Conservation (phyloP, 1,140 invertebrate genomes). For the Brachionus plicatilis region DNA sequence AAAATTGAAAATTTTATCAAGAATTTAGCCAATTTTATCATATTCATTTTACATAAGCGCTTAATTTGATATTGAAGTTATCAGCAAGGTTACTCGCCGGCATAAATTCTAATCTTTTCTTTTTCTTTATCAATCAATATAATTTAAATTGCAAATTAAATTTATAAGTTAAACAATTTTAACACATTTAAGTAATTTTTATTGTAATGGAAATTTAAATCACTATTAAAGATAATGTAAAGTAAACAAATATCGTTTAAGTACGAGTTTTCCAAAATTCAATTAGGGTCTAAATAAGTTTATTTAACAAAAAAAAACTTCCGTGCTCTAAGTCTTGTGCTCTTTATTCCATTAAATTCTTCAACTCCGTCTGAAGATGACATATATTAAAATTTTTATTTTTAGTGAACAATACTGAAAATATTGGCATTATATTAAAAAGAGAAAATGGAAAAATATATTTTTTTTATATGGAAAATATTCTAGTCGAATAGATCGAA, state of each 20-base stretch:
- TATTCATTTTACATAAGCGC: background rate
- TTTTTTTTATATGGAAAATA: too few relatives aligned
- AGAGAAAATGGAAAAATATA: too few relatives aligned
- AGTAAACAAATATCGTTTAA: background rate
- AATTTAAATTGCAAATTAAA: constrained; percentile 3
- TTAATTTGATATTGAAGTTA: background rate
- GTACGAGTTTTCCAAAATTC: too few relatives aligned
- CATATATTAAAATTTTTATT: too few relatives aligned
- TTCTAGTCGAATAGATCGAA: too few relatives aligned
- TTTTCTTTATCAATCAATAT: background rate
- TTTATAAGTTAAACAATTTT: background rate
- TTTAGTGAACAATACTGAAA: too few relatives aligned
- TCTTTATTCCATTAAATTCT: too few relatives aligned
- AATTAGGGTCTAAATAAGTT: too few relatives aligned
- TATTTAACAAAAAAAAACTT: too few relatives aligned
- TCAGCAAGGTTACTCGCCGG: background rate
- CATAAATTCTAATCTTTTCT: background rate
- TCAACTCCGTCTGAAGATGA: too few relatives aligned
- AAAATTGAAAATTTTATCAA: background rate
- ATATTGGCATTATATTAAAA: too few relatives aligned
- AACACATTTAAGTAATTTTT: background rate
- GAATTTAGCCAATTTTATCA: background rate
- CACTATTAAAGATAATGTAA: background rate
- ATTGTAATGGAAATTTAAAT: background rate
- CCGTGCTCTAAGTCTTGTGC: too few relatives aligned